Percentiles rank a stretch among this genome's conserved stretches.
These are phyloP conservation scores for Procambarus virginalis DNA, from an alignment of 1,140 invertebrate genomes.

Conservation along the genomic window DNA sequence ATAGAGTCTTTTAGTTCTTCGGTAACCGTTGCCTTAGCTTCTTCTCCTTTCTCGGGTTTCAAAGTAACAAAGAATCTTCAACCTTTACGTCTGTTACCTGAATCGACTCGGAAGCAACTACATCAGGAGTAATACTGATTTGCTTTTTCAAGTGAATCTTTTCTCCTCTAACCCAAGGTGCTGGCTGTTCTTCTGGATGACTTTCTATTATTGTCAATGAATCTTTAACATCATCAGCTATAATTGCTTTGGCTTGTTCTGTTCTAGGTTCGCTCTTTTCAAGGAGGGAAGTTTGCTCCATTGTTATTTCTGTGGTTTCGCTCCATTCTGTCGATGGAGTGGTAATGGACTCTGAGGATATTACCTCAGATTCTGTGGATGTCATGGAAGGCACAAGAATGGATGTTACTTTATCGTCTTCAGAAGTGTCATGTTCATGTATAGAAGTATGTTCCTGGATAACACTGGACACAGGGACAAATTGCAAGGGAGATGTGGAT, in stretches of 20 bases:
- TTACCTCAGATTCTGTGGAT: conserved; percentile 55
- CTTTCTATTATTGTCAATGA: conserved; percentile 61
- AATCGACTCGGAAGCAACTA: conserved; percentile 48
- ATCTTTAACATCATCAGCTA: conserved; percentile 47
- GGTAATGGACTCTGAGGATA: conserved; percentile 33
- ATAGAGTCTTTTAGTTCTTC: conserved; percentile 42
- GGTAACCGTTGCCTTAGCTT: conserved; percentile 51
- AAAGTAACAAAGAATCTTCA: conserved; percentile 34
- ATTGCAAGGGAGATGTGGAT: conserved; percentile 7
- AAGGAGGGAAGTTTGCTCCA: conserved; percentile 37
- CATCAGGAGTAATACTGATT: conserved; percentile 39
- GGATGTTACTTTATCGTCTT: conserved; percentile 39
- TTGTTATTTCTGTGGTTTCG: conserved; percentile 23
- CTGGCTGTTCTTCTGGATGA: conserved; percentile 38
- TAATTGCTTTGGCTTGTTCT: conserved; percentile 45
- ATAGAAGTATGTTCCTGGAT: conserved; percentile 39
- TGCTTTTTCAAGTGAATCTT: conserved; percentile 43
- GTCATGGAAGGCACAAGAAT: conserved; percentile 52
- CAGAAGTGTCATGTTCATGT: conserved; percentile 39
- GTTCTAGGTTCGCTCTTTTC: conserved; percentile 30
- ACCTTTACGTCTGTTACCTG: conserved; percentile 49
- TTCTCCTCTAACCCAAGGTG: conserved; percentile 37
- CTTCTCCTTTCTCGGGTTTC: conserved; percentile 27
- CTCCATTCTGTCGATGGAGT: conserved; percentile 44
- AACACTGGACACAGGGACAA: conserved; percentile 49